Evolutionary conservation across 2,113 vertebrate genomes (phyloP).

Genomic region (Narcine bancroftii): DNA sequence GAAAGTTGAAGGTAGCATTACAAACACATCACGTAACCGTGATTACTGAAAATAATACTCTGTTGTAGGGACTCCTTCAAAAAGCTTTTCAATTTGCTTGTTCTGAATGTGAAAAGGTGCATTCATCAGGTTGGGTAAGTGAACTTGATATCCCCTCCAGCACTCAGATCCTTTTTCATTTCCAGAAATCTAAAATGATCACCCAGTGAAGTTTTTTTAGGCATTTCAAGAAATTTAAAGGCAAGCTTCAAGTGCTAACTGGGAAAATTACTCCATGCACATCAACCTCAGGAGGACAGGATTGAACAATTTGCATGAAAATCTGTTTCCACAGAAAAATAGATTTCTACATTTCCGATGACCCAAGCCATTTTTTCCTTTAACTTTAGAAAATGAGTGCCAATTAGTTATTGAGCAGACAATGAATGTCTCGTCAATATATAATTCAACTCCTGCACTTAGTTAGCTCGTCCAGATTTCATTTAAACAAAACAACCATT

Average conservation of each 20-base stretch:
- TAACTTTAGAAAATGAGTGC: neutral
- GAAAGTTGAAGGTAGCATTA: neutral
- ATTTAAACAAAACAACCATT: neutral
- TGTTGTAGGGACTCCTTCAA: neutral
- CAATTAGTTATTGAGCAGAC: neutral
- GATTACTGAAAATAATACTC: neutral
- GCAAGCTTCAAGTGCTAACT: neutral
- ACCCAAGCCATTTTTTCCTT: neutral
- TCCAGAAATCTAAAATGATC: neutral
- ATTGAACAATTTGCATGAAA: neutral
- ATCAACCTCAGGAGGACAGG: neutral
- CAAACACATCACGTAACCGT: neutral
- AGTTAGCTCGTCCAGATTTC: neutral
- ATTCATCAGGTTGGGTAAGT: neutral
- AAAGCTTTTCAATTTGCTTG: slow-evolving; percentile 11
- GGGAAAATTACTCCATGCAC: neutral
- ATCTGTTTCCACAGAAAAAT: neutral
- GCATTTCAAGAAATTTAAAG: neutral
- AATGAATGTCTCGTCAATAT: neutral
- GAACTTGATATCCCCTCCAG: neutral
- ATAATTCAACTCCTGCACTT: neutral
- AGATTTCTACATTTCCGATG: neutral
- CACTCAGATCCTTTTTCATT: neutral
- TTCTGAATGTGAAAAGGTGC: neutral
- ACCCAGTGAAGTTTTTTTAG: neutral